Percentiles rank a stretch among this genome's conserved stretches.
phyloP scores from a whole-genome alignment of 2,797 vertebrate species.

The Bovichtus variegatus region DNA sequence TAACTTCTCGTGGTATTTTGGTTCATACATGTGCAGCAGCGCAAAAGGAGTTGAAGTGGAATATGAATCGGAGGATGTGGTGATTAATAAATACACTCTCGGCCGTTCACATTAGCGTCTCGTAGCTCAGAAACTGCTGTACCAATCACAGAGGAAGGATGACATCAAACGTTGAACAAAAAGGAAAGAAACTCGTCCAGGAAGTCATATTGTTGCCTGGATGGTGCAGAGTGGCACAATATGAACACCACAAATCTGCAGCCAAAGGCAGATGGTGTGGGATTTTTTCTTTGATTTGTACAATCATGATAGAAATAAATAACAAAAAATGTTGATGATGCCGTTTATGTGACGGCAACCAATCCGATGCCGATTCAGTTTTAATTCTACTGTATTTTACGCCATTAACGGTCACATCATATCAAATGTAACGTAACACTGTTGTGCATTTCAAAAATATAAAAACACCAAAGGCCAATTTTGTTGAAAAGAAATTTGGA shows the following conservation, averaged over 20 bases:
- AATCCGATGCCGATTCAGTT: too few relatives aligned
- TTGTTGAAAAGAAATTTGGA: neutral
- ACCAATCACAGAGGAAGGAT: neutral
- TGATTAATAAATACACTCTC: too few relatives aligned
- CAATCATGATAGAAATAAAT: conserved; percentile 3
- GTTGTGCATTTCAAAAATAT: too few relatives aligned
- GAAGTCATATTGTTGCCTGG: too few relatives aligned
- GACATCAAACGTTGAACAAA: neutral
- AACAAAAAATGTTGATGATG: neutral
- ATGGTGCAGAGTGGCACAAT: too few relatives aligned
- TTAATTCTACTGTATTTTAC: too few relatives aligned
- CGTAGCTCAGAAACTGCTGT: neutral
- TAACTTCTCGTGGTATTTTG: neutral
- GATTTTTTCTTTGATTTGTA: neutral
- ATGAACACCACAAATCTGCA: neutral
- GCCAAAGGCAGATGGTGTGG: neutral
- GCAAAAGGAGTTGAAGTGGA: neutral
- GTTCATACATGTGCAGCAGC: neutral
- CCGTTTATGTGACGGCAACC: neutral
- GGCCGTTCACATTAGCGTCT: too few relatives aligned
- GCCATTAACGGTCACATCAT: too few relatives aligned
- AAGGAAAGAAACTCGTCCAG: neutral
- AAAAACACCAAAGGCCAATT: too few relatives aligned
- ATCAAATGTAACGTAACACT: too few relatives aligned
- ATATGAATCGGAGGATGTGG: neutral